Evolutionary conservation across 2,888 invertebrate species (phyloP).

Genomic region (Lysandra coridon): DNA sequence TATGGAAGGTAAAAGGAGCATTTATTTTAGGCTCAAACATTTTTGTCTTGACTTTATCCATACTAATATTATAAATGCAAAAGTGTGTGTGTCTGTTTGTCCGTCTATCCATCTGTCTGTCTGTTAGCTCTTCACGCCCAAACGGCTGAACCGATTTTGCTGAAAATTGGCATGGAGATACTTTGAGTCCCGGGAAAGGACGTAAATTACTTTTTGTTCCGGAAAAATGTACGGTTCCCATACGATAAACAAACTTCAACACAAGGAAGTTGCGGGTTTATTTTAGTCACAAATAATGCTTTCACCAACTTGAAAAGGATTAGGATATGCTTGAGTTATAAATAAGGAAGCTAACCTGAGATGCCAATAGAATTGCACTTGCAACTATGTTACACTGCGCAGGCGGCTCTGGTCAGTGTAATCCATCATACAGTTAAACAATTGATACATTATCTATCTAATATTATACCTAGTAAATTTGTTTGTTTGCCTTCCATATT

Average conservation of each 20-base stretch:
- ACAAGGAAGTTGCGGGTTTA: not conserved
- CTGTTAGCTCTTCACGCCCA: too few species aligned
- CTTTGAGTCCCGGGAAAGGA: too few species aligned
- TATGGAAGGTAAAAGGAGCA: too few species aligned
- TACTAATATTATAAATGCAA: too few species aligned
- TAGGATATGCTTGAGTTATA: slow-evolving; percentile 11
- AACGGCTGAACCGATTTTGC: too few species aligned
- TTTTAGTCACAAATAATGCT: not conserved
- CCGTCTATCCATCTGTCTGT: too few species aligned
- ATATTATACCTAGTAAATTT: not conserved
- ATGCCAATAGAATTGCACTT: slow-evolving; percentile 6
- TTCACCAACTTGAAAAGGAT: not conserved
- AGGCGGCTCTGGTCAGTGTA: not conserved
- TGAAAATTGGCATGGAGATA: too few species aligned
- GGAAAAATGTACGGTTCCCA: not conserved
- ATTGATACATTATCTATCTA: not conserved
- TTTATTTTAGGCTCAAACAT: too few species aligned
- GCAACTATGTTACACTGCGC: slow-evolving; percentile 2
- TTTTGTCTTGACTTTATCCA: too few species aligned
- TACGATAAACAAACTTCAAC: not conserved
- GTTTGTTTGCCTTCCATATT: not conserved
- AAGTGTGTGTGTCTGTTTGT: too few species aligned
- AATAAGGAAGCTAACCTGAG: slow-evolving; percentile 3
- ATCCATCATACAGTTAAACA: slow-evolving; percentile 8
- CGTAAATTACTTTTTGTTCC: too few species aligned